Evolutionary conservation across 2,113 vertebrate genomes (phyloP), one percentile per base, ranked within the genome.

Genomic region (Sebastes schlegelii): DNA sequence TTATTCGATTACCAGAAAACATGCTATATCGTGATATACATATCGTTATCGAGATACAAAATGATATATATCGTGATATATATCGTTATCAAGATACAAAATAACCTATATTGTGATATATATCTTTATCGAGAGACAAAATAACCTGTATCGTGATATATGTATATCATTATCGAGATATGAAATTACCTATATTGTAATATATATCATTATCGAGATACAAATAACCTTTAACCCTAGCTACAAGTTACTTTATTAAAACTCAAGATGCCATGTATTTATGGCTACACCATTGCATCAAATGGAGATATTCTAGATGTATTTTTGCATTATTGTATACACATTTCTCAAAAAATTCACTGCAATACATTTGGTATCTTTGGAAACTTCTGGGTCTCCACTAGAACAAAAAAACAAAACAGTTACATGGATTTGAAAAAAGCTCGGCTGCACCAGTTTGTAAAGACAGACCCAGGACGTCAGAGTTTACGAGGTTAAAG

Each of bases 401-500:
- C n/a, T 6, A 2, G 43, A 51, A 62, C 10, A 26, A 48, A 34
- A 10, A 3, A 34, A 26, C 23, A 57, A 69, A 2, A 8, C 34
- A 45, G 9, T 45, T 57, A 10, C 10, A 34, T 3, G 19, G 46
- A 62, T 21, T 58, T 40, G 12, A n/a, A 58, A 57, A 34, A 67
- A 57, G 0, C 10, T 48, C 23, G 1, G 34, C 51, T 65, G 42
- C 51, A 12, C 19, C 17, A 46, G 52, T 23, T 12, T 17, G 52
- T 60, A 40, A 55, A 65, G 43, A 48, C 11, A 11, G 43, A 19
- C 4, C 21, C 9, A 10, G 34, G 34, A 34, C 0, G 7, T 42
- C 55, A 10, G 2, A 14, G 21, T 67, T 67, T 48, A 52, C 4
- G 4, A 63, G 46, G 54, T 76, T 65, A 62, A 74, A 82, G 58